Conservation (phyloP, 2,113 vertebrate genomes). For the Dromas ardeola region DNA sequence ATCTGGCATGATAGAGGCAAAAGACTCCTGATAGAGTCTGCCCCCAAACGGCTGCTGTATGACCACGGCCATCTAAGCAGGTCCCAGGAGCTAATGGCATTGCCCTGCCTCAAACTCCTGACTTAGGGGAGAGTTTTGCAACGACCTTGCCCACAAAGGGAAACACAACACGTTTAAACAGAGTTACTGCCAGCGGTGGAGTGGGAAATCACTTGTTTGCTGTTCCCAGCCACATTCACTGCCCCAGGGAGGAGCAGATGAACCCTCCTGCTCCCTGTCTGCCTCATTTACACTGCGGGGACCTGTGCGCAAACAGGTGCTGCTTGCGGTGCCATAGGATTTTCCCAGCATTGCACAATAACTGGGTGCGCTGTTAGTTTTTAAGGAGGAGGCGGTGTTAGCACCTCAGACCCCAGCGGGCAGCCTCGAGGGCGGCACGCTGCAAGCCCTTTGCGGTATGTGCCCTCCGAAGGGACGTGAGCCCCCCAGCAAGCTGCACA, state of each 20-base stretch:
- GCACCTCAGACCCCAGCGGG: neutral
- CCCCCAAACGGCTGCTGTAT: accelerated
- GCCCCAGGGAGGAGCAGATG: neutral
- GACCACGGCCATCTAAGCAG: too few species aligned
- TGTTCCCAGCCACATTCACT: neutral
- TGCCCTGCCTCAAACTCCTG: neutral
- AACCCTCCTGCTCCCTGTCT: neutral
- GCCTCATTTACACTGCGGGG: neutral
- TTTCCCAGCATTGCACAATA: neutral
- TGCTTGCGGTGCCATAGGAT: accelerated
- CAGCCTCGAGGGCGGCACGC: neutral
- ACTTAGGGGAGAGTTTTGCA: neutral
- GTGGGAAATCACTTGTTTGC: neutral
- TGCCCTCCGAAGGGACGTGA: neutral
- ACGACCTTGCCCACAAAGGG: neutral
- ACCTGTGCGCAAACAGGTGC: neutral
- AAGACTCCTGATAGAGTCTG: neutral
- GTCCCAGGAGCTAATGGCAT: neutral
- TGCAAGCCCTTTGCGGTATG: neutral
- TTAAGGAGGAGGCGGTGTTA: neutral
- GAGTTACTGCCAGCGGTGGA: accelerated
- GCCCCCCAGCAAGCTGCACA: neutral
- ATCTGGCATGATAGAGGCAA: neutral
- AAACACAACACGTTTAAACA: neutral
- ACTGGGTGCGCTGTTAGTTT: neutral